phyloP scores from a whole-genome alignment of 2,888 invertebrate species.

The Elysia crispata region DNA sequence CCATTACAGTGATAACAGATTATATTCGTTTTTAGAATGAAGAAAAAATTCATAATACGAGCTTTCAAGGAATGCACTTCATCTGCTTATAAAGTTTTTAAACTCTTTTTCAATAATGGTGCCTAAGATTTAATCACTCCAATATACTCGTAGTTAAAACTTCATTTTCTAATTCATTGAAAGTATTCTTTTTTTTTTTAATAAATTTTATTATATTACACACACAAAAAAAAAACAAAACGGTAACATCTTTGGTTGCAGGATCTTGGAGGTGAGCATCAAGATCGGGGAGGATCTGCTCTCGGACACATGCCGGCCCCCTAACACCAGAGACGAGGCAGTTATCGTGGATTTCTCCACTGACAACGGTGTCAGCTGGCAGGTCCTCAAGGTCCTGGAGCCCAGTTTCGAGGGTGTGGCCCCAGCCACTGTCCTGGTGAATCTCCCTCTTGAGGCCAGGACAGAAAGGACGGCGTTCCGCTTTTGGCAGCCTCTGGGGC shows the following conservation, averaged over 20 bases:
- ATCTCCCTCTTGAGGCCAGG: slow-evolving; percentile 74
- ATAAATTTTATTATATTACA: too few species aligned
- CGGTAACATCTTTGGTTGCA: slow-evolving; percentile 50
- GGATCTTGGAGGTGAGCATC: slow-evolving; percentile 75
- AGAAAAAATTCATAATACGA: too few species aligned
- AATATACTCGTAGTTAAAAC: too few species aligned
- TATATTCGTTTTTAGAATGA: too few species aligned
- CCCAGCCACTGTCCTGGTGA: slow-evolving; percentile 67
- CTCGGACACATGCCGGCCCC: slow-evolving; percentile 64
- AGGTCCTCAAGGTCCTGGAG: slow-evolving; percentile 68
- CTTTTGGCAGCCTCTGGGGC: slow-evolving; percentile 77
- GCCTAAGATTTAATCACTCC: too few species aligned
- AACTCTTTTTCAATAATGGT: too few species aligned
- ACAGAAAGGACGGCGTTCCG: slow-evolving; percentile 74
- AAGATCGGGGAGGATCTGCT: slow-evolving; percentile 72
- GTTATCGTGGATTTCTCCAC: slow-evolving; percentile 76
- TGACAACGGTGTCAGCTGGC: slow-evolving; percentile 76
- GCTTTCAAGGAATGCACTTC: too few species aligned
- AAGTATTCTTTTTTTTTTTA: too few species aligned
- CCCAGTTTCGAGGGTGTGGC: slow-evolving; percentile 67
- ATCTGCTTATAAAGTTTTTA: too few species aligned
- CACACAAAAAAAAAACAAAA: too few species aligned
- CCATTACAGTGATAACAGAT: too few species aligned
- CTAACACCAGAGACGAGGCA: slow-evolving; percentile 70
- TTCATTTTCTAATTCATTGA: too few species aligned